Percentiles rank a stretch among this genome's conserved stretches.
Evolutionary conservation across 2,797 vertebrate genomes (phyloP).

Genomic region (Enteromius thamalakanensis): DNA sequence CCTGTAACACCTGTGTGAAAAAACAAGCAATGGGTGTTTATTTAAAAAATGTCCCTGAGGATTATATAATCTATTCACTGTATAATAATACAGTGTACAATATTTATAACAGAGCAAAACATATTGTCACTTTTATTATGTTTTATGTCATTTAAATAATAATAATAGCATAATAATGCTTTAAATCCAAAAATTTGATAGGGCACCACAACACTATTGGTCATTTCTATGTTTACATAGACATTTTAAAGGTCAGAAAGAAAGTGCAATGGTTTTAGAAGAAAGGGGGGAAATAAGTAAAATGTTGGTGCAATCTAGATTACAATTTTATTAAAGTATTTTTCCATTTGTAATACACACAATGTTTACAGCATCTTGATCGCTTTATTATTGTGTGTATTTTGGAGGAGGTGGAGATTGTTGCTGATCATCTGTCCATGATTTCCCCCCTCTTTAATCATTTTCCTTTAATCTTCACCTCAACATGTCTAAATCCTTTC

Average conservation of each 20-base stretch:
- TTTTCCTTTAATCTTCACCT: slow-evolving; percentile 60
- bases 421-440: slow-evolving; percentile 19
- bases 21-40: background rate
- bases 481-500: slow-evolving; percentile 54
- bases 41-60: background rate
- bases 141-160: background rate
- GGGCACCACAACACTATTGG: background rate
- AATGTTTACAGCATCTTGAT: slow-evolving; percentile 1
- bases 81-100: background rate
- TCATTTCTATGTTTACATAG: background rate
- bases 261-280: background rate
- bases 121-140: background rate
- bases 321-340: background rate
- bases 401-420: background rate
- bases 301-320: background rate
- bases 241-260: background rate
- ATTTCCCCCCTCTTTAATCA: slow-evolving; percentile 46
- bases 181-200: background rate
- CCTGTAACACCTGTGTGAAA: too few relatives aligned
- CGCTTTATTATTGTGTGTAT: background rate
- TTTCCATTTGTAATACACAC: slow-evolving; percentile 2
- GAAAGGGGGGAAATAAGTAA: background rate
- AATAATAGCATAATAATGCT: background rate
- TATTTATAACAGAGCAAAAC: background rate
- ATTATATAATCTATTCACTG: background rate